Conservation (phyloP, 2,888 invertebrate species). For the Dysmachus trigonus region DNA sequence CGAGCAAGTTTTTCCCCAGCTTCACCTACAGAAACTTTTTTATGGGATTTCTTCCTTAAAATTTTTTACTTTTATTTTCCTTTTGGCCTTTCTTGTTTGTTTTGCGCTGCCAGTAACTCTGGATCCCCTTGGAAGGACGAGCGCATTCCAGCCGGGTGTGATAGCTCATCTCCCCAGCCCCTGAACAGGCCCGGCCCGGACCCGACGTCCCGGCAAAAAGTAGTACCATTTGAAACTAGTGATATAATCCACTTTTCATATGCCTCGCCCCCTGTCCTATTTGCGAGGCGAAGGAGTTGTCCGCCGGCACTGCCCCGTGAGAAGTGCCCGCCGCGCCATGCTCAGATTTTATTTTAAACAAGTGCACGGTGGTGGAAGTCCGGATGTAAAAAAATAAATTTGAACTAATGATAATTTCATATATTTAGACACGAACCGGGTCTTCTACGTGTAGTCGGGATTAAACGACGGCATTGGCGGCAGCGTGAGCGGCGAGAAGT, state of each 20-base stretch:
- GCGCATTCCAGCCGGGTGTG: not conserved
- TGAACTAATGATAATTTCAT: slow-evolving; percentile 46
- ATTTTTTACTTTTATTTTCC: slow-evolving; percentile 20
- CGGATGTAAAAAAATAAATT: slow-evolving; percentile 40
- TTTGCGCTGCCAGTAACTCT: not conserved
- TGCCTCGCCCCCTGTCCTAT: slow-evolving; percentile 16
- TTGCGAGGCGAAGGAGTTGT: slow-evolving; percentile 12
- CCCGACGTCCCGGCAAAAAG: not conserved
- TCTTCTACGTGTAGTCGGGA: not conserved
- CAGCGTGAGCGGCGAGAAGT: not conserved
- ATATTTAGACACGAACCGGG: slow-evolving; percentile 46
- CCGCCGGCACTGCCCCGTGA: not conserved
- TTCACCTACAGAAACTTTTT: slow-evolving; percentile 34
- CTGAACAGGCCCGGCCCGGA: not conserved
- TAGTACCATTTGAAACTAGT: slow-evolving; percentile 29
- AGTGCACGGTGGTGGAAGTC: not conserved
- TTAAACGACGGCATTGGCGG: not conserved
- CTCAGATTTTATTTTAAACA: slow-evolving; percentile 26
- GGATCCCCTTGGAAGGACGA: not conserved
- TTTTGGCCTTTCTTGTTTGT: slow-evolving; percentile 15
- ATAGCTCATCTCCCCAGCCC: not conserved
- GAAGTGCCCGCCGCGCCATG: not conserved
- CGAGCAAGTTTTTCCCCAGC: slow-evolving; percentile 14
- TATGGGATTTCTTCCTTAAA: slow-evolving; percentile 34
- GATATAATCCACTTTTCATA: slow-evolving; percentile 35